A percentile compares a stretch with the other conserved stretches of the same genome.
Conservation (phyloP, 2,888 invertebrate genomes). For the Lasioglossum calceatum region DNA sequence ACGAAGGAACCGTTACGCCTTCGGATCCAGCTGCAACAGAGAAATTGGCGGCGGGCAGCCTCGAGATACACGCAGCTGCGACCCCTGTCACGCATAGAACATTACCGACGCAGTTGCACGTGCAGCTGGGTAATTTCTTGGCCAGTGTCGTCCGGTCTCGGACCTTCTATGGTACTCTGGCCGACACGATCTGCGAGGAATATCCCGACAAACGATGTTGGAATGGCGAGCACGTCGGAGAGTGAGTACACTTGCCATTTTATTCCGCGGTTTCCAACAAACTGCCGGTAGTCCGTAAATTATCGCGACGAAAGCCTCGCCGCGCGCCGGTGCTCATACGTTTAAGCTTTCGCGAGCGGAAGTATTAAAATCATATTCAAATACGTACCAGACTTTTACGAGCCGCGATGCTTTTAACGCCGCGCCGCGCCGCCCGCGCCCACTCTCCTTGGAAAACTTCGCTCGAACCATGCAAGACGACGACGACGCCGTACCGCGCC, state of each 20-base stretch:
- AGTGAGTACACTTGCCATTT: constrained; percentile 86
- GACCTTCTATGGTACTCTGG: constrained; percentile 93
- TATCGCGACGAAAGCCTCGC: neutral
- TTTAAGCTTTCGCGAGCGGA: constrained; percentile 5
- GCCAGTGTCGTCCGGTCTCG: constrained; percentile 87
- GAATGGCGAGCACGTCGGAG: constrained; percentile 92
- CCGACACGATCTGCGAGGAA: constrained; percentile 92
- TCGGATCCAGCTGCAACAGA: constrained; percentile 57
- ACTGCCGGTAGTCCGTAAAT: constrained; percentile 16
- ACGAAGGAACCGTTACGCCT: constrained; percentile 42
- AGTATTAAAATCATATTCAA: constrained; percentile 33
- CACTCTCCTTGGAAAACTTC: neutral
- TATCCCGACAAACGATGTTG: constrained; percentile 90
- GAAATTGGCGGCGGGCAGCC: constrained; percentile 52
- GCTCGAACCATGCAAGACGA: neutral
- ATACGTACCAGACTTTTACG: constrained; percentile 25
- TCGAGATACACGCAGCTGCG: constrained; percentile 65
- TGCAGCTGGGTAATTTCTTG: constrained; percentile 83
- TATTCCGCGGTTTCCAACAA: neutral
- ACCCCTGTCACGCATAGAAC: constrained; percentile 53
- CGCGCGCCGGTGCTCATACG: neutral
- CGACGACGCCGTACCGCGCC: neutral
- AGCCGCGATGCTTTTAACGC: constrained; percentile 26
- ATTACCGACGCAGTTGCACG: constrained; percentile 82
- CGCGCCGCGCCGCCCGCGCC: neutral